These are phyloP conservation scores for Drosophila villosipedis DNA, from an alignment of 2,888 invertebrate genomes.

Conservation along the genomic window DNA sequence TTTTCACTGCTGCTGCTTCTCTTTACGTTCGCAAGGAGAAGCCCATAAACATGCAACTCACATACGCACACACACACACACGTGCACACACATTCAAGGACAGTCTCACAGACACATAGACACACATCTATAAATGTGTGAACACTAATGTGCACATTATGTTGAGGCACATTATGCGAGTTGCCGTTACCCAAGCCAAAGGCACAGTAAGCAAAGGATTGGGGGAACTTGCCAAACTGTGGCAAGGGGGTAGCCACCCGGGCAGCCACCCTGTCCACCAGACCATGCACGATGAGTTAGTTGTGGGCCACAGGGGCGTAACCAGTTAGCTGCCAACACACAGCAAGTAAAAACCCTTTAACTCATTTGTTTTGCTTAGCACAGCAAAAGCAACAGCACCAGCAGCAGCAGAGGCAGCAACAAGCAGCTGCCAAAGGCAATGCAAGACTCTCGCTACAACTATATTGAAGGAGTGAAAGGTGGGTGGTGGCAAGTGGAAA, in stretches of 20 bases:
- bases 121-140: slow-evolving; percentile 79
- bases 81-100: slow-evolving; percentile 8
- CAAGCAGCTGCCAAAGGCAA: slow-evolving; percentile 45
- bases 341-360: slow-evolving; percentile 75
- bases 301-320: slow-evolving; percentile 55
- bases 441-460: slow-evolving; percentile 16
- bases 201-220: slow-evolving; percentile 41
- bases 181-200: slow-evolving; percentile 48
- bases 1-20: slow-evolving; percentile 42
- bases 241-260: not conserved
- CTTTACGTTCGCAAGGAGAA: slow-evolving; percentile 66
- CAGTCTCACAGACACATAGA: slow-evolving; percentile 35
- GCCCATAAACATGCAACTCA: slow-evolving; percentile 73
- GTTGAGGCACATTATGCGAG: slow-evolving; percentile 78
- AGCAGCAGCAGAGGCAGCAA: slow-evolving; percentile 24
- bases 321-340: slow-evolving; percentile 56
- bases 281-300: slow-evolving; percentile 77
- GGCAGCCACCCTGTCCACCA: slow-evolving; percentile 59
- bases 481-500: slow-evolving; percentile 4
- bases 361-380: slow-evolving; percentile 81
- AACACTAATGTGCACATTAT: slow-evolving; percentile 82
- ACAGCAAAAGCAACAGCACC: slow-evolving; percentile 33
- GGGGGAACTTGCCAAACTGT: not conserved
- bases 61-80: slow-evolving; percentile 37
- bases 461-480: not conserved